Evolutionary conservation across 1,140 invertebrate species (phyloP), one percentile per base, ranked within the genome.

Genomic region (Sarcophaga peregrina): DNA sequence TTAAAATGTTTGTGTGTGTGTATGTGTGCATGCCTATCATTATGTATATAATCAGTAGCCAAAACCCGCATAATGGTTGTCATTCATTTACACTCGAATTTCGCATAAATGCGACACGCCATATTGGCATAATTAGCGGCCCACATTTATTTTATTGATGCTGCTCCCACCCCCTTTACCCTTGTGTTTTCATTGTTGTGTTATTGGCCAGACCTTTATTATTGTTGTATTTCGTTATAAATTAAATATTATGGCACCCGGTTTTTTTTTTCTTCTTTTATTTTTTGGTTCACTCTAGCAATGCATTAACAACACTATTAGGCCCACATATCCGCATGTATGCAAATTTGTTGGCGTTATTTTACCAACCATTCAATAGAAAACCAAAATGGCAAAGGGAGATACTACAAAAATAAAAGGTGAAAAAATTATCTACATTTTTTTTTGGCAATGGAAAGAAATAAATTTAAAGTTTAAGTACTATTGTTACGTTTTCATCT

Each of bases 11-110:
- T 37, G 25, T 72, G 7, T 17, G 62, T 72, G 6, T 25, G 11
- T 72, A 25, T 25, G 17, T 72, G 62, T 72, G 62, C 37, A n/a
- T 1, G 11, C 37, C 62, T 25, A n/a, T 50, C 8, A n/a, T 62
- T 62, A 8, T 68, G 62, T 68, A n/a, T 20, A 15, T n/a, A 84
- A 83, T 84, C 83, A 84, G 82, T 82, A 84, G 82, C 78, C 83
- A 83, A 78, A 78, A 72, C 83, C 83, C 83, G 83, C 83, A 84
- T 84, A 84, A 84, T 84, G 72, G 83, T 78, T 78, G 82, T 84
- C 83, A 78, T 84, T 84, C 83, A 84, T 84, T 83, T 83, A 84
- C 82, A 81, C 82, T 78, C 50, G 20, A 50, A 78, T 78, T 72
- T 25, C 62, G 37, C 62, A 50, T 76, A 17, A 45, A 73, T 37